phyloP scores from a whole-genome alignment of 2,888 invertebrate species.

The Peribatodes rhomboidaria region DNA sequence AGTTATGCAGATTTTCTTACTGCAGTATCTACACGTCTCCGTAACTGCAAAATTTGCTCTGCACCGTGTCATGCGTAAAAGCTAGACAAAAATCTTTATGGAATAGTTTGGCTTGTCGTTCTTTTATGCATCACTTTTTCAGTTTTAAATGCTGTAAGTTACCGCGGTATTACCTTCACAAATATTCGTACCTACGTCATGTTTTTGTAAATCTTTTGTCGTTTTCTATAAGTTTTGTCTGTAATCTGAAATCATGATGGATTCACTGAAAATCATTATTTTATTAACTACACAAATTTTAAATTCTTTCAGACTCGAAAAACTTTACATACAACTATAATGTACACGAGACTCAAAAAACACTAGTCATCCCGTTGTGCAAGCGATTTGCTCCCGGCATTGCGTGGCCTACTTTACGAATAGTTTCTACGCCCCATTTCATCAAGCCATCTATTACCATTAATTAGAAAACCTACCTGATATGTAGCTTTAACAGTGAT shows the following conservation, averaged over 20 bases:
- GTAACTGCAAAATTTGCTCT: too few relatives aligned
- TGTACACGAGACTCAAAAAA: constrained; percentile 6
- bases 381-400: constrained; percentile 19
- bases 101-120: neutral
- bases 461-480: constrained; percentile 15
- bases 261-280: too few relatives aligned
- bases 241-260: too few relatives aligned
- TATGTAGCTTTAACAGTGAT: constrained; percentile 15
- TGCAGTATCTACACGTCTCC: neutral
- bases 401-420: constrained; percentile 27
- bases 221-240: too few relatives aligned
- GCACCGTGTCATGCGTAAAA: neutral
- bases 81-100: neutral
- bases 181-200: too few relatives aligned
- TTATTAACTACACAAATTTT: too few relatives aligned
- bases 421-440: constrained; percentile 21
- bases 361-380: constrained; percentile 26
- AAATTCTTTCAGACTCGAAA: too few relatives aligned
- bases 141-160: too few relatives aligned
- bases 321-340: neutral
- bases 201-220: too few relatives aligned
- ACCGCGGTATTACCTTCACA: too few relatives aligned
- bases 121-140: too few relatives aligned
- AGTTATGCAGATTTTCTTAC: neutral
- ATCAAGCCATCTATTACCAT: constrained; percentile 23